phyloP scores from a whole-genome alignment of 2,113 vertebrate species.

The Prionailurus bengalensis region DNA sequence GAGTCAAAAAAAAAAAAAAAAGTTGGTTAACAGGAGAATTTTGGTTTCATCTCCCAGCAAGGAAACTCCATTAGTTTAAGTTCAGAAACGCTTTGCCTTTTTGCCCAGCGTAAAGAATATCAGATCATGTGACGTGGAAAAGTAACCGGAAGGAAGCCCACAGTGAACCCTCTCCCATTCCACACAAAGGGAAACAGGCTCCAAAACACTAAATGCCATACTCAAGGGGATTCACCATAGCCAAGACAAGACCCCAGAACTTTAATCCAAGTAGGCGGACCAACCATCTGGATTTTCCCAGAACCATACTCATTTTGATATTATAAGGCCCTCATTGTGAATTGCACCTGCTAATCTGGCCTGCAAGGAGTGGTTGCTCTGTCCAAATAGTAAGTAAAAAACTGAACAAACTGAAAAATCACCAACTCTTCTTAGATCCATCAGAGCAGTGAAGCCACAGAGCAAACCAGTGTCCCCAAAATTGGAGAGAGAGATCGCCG shows the following conservation, averaged over 20 bases:
- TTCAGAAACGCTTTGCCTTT: not conserved
- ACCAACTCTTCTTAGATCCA: not conserved
- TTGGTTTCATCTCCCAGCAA: not conserved
- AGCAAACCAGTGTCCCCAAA: not conserved
- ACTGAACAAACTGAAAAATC: not conserved
- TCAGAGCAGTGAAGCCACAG: not conserved
- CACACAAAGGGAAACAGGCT: not conserved
- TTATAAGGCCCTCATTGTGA: not conserved
- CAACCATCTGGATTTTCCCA: not conserved
- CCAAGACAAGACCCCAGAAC: not conserved
- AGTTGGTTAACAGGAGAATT: not conserved
- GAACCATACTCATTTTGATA: not conserved
- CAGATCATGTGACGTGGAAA: not conserved
- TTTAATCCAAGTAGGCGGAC: not conserved
- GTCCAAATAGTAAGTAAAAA: constrained; percentile 5
- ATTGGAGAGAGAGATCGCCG: not conserved
- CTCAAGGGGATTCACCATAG: not conserved
- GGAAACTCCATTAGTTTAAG: constrained; percentile 26
- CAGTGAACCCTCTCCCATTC: not conserved
- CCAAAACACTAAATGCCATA: not conserved
- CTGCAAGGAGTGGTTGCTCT: not conserved
- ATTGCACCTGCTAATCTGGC: not conserved
- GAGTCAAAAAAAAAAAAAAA: not conserved
- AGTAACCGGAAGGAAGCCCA: not conserved
- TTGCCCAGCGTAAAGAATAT: not conserved